These are phyloP conservation scores for Quadriops clusia DNA, from an alignment of 2,888 invertebrate species.

Conservation along the genomic window DNA sequence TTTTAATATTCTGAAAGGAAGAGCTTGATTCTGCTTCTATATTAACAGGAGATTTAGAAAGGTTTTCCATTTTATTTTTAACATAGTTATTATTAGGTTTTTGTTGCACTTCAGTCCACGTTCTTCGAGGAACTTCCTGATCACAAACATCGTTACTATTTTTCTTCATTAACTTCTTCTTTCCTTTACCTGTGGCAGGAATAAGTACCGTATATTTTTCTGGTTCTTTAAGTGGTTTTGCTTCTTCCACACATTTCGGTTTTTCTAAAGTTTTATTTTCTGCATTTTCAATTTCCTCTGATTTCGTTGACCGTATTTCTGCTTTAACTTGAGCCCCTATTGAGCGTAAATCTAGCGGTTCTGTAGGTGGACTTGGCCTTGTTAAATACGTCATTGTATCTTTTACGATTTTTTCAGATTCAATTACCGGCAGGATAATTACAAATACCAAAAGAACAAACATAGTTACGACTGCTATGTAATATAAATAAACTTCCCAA, in stretches of 20 bases:
- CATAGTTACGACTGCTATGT: slow-evolving; percentile 46
- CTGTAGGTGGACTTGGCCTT: slow-evolving; percentile 41
- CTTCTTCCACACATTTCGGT: slow-evolving; percentile 25
- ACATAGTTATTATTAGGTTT: slow-evolving; percentile 14
- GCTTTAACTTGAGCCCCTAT: slow-evolving; percentile 38
- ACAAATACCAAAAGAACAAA: slow-evolving; percentile 51
- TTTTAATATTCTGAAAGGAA: too few relatives aligned
- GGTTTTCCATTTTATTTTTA: slow-evolving; percentile 13
- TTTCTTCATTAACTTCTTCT: slow-evolving; percentile 29
- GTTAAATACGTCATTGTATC: slow-evolving; percentile 35
- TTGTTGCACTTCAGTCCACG: too few relatives aligned
- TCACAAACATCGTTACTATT: slow-evolving; percentile 24
- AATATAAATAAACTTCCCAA: slow-evolving; percentile 64
- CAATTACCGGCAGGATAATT: slow-evolving; percentile 55
- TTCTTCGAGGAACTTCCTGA: too few relatives aligned
- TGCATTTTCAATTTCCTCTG: slow-evolving; percentile 25
- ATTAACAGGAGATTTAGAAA: slow-evolving; percentile 10
- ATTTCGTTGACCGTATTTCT: slow-evolving; percentile 28
- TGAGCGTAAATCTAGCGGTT: slow-evolving; percentile 50
- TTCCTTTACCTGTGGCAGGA: slow-evolving; percentile 30
- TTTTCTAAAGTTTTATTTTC: slow-evolving; percentile 17
- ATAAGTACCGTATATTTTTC: slow-evolving; percentile 28
- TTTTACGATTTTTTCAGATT: slow-evolving; percentile 56
- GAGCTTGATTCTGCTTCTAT: slow-evolving; percentile 13
- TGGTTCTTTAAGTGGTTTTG: slow-evolving; percentile 30